Percentiles rank a stretch among this genome's conserved stretches.
phyloP scores from a whole-genome alignment of 2,888 invertebrate genomes.

The Pristionchus maxplancki region DNA sequence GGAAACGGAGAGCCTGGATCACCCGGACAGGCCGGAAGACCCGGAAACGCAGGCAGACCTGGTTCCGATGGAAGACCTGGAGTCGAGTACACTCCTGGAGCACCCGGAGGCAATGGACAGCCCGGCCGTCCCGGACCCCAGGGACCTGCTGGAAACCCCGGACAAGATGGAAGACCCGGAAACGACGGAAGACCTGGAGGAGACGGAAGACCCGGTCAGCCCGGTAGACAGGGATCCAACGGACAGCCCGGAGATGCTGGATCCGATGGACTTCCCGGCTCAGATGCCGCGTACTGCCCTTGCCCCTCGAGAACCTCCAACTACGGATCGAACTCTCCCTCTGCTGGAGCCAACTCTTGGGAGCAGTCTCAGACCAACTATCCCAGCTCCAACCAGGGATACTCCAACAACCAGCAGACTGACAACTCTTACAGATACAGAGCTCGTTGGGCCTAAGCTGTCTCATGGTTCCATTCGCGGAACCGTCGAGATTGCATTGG shows the following conservation, averaged over 20 bases:
- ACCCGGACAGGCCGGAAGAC: slow-evolving; percentile 65
- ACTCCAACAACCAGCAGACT: not conserved
- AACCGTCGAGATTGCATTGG: slow-evolving; percentile 5
- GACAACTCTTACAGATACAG: slow-evolving; percentile 40
- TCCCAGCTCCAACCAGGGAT: not conserved
- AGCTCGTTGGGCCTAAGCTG: slow-evolving; percentile 34
- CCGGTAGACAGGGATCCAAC: slow-evolving; percentile 63
- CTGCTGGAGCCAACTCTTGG: slow-evolving; percentile 39
- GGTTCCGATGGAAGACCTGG: slow-evolving; percentile 64
- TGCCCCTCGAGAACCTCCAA: slow-evolving; percentile 47
- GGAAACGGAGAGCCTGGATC: slow-evolving; percentile 61
- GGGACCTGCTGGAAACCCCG: slow-evolving; percentile 54
- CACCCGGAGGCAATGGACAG: slow-evolving; percentile 61
- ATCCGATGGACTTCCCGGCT: slow-evolving; percentile 52
- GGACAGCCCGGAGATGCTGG: slow-evolving; percentile 66
- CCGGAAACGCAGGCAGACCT: slow-evolving; percentile 62
- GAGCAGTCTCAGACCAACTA: slow-evolving; percentile 10
- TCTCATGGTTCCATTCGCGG: slow-evolving; percentile 35
- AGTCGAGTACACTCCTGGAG: slow-evolving; percentile 64
- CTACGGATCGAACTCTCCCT: slow-evolving; percentile 41
- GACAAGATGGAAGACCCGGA: slow-evolving; percentile 55
- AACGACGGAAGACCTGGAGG: slow-evolving; percentile 54
- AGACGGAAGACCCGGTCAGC: slow-evolving; percentile 61
- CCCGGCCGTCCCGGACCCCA: slow-evolving; percentile 61
- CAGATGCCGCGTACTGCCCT: slow-evolving; percentile 52